Base-by-base conservation (phyloP, 2,888 invertebrate genomes). In the Choristoneura rosaceana region DNA sequence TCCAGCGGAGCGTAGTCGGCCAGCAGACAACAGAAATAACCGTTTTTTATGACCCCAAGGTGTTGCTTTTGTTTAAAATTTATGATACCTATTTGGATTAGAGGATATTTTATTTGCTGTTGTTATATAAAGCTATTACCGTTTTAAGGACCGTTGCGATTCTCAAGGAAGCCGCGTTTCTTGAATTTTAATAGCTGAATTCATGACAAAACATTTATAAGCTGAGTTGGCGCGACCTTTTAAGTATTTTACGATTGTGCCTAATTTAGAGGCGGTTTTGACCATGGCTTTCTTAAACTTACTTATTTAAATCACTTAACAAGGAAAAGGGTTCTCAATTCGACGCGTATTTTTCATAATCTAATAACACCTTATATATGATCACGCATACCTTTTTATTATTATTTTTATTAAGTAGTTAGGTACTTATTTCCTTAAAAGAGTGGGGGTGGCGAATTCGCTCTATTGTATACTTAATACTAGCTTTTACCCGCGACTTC, bases 61-160 rank as follows among this genome's bases (percentile, higher is more conserved):
- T 70, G 69, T 66, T 60, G 43, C 68, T 25, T 38, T 61, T 69
- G 69, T 45, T 38, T 63, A 25, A 59, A 69, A 69, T 74, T 73
- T 74, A 73, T 73, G 55, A 60, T n/a, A 38, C 74, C 67, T 70
- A 74, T 75, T 75, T 68, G 74, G 74, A 70, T 75, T 70, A 73
- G n/a, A 25, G 38, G 47, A 65, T 47, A 41, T 63, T 70, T 60
- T 68, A 70, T 71, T 68, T 41, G 7, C 58, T 47, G 17, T 43
- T 65, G 76, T 77, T 80, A 77, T 77, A 77, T 77, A 50, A 47
- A 50, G 70, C 64, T 50, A 59, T 70, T 70, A 58, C 45, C 38
- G 34, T 33, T 63, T 64, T 64, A 62, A 65, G 59, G 47, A 65
- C 25, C 47, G 47, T 65, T 61, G 52, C 38, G 59, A n/a, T 50